Conservation (phyloP, 2,797 vertebrate genomes). For the Botia almorhae region DNA sequence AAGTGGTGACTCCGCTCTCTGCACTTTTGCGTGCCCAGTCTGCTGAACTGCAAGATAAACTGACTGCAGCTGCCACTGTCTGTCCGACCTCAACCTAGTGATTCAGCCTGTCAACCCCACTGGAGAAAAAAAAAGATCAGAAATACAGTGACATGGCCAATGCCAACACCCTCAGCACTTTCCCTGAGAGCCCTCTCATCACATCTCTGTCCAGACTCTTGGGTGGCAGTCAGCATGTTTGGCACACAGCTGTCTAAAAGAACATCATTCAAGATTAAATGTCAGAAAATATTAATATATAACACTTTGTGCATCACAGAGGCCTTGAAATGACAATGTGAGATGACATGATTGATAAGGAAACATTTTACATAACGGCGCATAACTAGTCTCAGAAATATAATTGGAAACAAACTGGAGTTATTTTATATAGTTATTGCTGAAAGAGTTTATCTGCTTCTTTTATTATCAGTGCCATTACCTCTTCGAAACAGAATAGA, state of each 20-base stretch:
- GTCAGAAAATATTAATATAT: conserved; percentile 9
- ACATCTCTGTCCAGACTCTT: not conserved
- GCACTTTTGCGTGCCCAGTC: conserved; percentile 20
- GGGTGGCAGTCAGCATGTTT: conserved; percentile 23
- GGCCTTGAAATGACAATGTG: not conserved
- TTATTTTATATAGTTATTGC: not conserved
- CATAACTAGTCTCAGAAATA: not conserved
- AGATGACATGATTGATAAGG: not conserved
- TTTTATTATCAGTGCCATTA: not conserved
- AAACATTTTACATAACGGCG: not conserved
- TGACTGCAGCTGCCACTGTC: conserved; percentile 7
- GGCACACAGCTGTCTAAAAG: conserved; percentile 1
- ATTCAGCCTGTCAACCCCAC: conserved; percentile 27
- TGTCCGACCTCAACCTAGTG: conserved; percentile 2
- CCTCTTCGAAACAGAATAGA: conserved; percentile 7
- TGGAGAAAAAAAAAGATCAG: not conserved
- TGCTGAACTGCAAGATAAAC: conserved; percentile 27
- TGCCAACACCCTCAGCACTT: conserved; percentile 40
- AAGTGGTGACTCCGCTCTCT: not conserved
- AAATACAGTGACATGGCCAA: conserved; percentile 20
- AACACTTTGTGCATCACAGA: not conserved
- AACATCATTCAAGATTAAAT: not conserved
- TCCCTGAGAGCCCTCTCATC: conserved; percentile 10
- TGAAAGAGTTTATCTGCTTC: not conserved
- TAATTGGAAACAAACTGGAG: not conserved